Base-by-base conservation (phyloP, 2,888 invertebrate species). In the Tanypteryx hageni region DNA sequence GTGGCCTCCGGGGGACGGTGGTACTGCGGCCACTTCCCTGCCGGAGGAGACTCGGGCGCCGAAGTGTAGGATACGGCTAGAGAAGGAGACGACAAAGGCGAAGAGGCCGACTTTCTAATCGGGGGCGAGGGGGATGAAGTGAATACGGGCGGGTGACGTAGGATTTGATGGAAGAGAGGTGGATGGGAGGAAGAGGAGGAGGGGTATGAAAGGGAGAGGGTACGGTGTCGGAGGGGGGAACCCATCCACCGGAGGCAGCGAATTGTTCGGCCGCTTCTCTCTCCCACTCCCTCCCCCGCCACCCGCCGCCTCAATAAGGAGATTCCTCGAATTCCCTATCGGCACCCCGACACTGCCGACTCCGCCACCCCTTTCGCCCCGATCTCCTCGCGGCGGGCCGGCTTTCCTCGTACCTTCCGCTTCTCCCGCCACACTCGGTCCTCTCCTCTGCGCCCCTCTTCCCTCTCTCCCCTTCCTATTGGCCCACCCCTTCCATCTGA, bases 241-340 rank as follows among this genome's bases (percentile, higher is more conserved):
- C 13, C n/a, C 27, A 83, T 83, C 83, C 57, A 18, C 83, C 56
- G 61, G 61, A 86, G 86, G 61, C 86, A 61, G 27, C 61, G 86
- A 86, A 86, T 31, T 86, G 86, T 61, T 86, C 83, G 86, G 86
- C 61, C 61, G 59, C 83, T 44, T 10, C 76, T 22, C 82, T 13
- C 82, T n/a, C 83, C 56, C 83, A 11, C 18, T 44, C 83, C 27
- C 16, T 27, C 68, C 31, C 44, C 59, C n/a, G 44, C 64, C 44
- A 31, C 44, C 59, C n/a, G 44, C 64, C 44, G 64, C 89, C 89
- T 89, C 89, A 89, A 89, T 89, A 89, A 89, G 89, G 64, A 89
- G 89, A 89, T 89, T 89, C 89, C 89, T 89, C 89, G 89, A 64
- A 89, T 89, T 89, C 89, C 89, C 89, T 18, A 89, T 64, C 89